Evolutionary conservation across 2,113 vertebrate genomes (phyloP), one percentile per base, ranked within the genome.

Genomic region (Ranitomeya imitator): DNA sequence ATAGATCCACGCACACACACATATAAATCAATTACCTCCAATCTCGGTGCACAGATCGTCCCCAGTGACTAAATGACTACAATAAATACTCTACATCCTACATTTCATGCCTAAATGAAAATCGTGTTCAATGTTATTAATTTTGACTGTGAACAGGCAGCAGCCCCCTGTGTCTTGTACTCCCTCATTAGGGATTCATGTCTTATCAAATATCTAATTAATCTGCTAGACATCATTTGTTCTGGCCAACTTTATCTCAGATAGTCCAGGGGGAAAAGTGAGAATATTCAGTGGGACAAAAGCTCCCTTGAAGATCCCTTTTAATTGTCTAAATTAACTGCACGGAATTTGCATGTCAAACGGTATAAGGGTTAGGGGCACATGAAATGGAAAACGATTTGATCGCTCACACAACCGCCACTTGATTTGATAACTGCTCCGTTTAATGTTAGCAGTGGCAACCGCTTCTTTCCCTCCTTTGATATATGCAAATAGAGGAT

Each of bases 141-240:
- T 99, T 99, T 97, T 97, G 97, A 98, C 97, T 99, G 96, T 95
- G 97, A 97, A 97, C 97, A 97, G 96, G 97, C 94, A 95, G 94
- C 95, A 97, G 95, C 97, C 97, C 97, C 97, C 95, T 96, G 97
- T 97, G 97, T 96, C 96, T 99, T 99, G 98, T 99, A 98, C 97
- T 95, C 96, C 96, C 97, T 96, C 96, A 97, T 98, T 97, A 98
- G 97, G 96, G 97, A 98, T 98, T 98, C 98, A 96, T 98, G 98
- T 98, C 97, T 99, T 99, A 99, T 98, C 97, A 99, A 98, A 99
- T 99, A 98, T 99, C 98, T 98, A 99, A 99, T 99, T 99, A 98
- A 98, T 99, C 97, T 98, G 96, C 95, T 96, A 97, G 97, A 97
- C 97, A 98, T 97, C 97, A 98, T 98, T 98, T 99, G 97, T 99